Conservation (phyloP, 2,113 vertebrate species). For the Nannospalax galili region DNA sequence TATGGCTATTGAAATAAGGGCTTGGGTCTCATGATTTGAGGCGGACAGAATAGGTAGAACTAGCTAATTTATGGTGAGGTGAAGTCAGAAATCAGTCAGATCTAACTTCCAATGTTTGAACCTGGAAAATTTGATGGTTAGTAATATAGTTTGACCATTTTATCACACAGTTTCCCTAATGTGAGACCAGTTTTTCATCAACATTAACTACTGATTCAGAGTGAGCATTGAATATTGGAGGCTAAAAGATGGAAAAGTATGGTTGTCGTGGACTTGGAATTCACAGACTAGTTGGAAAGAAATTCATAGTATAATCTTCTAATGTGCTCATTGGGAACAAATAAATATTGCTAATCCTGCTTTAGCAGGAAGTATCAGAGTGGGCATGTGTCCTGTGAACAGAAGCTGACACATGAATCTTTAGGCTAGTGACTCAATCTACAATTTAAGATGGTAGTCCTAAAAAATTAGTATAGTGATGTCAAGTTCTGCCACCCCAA, state of each 20-base stretch:
- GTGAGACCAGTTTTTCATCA: background rate
- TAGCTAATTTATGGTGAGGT: background rate
- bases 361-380: background rate
- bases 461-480: background rate
- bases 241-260: background rate
- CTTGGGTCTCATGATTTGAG: background rate
- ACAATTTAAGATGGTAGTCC: background rate
- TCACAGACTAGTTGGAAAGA: background rate
- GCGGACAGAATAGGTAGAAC: background rate
- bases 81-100: background rate
- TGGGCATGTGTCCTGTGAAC: background rate
- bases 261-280: background rate
- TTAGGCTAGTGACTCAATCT: background rate
- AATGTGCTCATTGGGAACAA: background rate
- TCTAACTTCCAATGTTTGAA: background rate
- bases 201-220: background rate
- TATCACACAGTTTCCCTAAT: background rate
- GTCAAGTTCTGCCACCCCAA: background rate
- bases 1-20: background rate
- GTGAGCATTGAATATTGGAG: background rate
- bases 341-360: background rate
- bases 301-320: background rate
- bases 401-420: slow-evolving; percentile 22
- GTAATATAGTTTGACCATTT: background rate
- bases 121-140: background rate